These are phyloP conservation scores for Pionites leucogaster DNA, from an alignment of 2,113 vertebrate genomes.

Conservation along the genomic window DNA sequence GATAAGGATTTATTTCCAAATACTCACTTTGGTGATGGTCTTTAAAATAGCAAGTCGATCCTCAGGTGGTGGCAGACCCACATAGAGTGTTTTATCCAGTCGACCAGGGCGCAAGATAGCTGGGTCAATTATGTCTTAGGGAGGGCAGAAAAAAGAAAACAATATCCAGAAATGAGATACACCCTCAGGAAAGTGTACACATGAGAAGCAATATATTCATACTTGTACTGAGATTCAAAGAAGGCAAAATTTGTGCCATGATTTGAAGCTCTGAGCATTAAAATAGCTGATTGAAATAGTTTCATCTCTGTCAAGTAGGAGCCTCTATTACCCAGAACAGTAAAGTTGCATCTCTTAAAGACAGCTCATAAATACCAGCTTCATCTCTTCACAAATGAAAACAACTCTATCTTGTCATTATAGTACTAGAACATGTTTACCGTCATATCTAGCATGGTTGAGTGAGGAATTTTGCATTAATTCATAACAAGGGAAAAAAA, in stretches of 20 bases:
- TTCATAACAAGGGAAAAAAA: neutral
- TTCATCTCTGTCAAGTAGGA: neutral
- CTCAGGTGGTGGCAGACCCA: conserved; percentile 88
- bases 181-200: neutral
- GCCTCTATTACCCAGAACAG: neutral
- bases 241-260: neutral
- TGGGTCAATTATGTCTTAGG: conserved; percentile 91
- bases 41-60: conserved; percentile 90
- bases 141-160: neutral
- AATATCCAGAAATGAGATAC: neutral
- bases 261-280: neutral
- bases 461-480: neutral
- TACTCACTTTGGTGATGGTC: conserved; percentile 91
- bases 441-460: neutral
- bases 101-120: conserved; percentile 93
- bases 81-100: conserved; percentile 92
- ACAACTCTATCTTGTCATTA: neutral
- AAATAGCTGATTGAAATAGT: neutral
- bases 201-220: neutral
- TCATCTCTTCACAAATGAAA: neutral
- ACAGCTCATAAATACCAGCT: neutral
- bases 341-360: neutral
- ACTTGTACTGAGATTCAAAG: neutral
- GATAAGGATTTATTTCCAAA: neutral
- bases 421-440: neutral